Conservation (phyloP, 2,888 invertebrate genomes). For the Drosophila setosimentum region DNA sequence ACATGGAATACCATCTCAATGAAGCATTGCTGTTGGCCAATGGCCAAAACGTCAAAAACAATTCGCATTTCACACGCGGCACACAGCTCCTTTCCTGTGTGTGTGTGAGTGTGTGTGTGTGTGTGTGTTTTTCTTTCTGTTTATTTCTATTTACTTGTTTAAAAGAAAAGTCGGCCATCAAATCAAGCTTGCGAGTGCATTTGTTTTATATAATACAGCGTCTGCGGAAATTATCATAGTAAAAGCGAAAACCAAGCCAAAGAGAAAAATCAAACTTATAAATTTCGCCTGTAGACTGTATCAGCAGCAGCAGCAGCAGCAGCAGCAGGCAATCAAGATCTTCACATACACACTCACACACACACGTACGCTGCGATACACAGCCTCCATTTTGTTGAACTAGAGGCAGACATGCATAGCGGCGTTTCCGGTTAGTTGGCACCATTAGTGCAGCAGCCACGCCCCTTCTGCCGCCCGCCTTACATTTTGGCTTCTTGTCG, state of each 20-base stretch:
- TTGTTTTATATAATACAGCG: slow-evolving; percentile 67
- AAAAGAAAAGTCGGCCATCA: slow-evolving; percentile 52
- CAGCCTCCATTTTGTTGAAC: slow-evolving; percentile 75
- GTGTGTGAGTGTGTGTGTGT: not conserved
- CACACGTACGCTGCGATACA: slow-evolving; percentile 48
- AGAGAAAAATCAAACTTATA: slow-evolving; percentile 44
- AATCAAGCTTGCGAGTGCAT: slow-evolving; percentile 66
- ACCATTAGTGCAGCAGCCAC: slow-evolving; percentile 79
- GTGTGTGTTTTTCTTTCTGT: no score
- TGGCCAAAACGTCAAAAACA: slow-evolving; percentile 84
- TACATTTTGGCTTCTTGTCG: slow-evolving; percentile 73
- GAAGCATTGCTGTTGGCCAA: slow-evolving; percentile 71
- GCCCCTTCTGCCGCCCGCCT: slow-evolving; percentile 40
- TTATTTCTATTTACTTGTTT: slow-evolving; percentile 1
- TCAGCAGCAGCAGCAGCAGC: not conserved
- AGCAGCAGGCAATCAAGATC: slow-evolving; percentile 79
- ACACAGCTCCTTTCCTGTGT: slow-evolving; percentile 54
- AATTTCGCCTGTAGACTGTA: slow-evolving; percentile 50
- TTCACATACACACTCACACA: slow-evolving; percentile 31
- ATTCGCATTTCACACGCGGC: slow-evolving; percentile 68
- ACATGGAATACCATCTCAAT: slow-evolving; percentile 1
- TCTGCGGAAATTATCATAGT: slow-evolving; percentile 77
- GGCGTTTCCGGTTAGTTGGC: slow-evolving; percentile 82
- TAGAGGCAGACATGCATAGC: slow-evolving; percentile 79
- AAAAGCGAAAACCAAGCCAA: slow-evolving; percentile 35